Conservation (phyloP, 1,140 invertebrate species). For the Eurosta solidaginis region DNA sequence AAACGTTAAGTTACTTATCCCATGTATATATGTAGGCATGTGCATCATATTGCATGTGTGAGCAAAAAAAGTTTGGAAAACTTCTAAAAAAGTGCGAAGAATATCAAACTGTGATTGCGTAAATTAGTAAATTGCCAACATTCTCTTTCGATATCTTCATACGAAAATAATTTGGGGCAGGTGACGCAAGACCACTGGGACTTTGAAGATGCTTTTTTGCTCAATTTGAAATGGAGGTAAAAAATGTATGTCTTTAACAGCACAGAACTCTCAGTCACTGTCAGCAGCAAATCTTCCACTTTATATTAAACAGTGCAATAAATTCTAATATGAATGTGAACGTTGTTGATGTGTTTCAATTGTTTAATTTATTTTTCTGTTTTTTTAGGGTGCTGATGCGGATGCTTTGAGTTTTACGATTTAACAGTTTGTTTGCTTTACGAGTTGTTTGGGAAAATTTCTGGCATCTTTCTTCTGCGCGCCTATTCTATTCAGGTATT, state of each 20-base stretch:
- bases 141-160: too few species aligned
- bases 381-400: not conserved
- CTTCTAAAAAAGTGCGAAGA: not conserved
- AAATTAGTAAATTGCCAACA: not conserved
- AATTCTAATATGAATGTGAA: not conserved
- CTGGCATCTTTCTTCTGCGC: not conserved
- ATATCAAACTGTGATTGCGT: slow-evolving; percentile 1
- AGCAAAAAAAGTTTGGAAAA: slow-evolving; percentile 3
- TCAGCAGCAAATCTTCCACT: slow-evolving; percentile 24
- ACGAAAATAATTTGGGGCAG: not conserved
- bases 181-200: not conserved
- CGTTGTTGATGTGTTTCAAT: not conserved
- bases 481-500: not conserved
- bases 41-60: not conserved
- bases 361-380: not conserved
- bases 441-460: slow-evolving; percentile 26
- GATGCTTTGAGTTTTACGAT: slow-evolving; percentile 19
- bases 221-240: not conserved
- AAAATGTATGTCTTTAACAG: not conserved
- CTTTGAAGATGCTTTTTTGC: not conserved
- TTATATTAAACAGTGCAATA: slow-evolving; percentile 14
- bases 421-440: slow-evolving; percentile 31
- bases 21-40: not conserved
- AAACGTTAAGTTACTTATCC: not conserved
- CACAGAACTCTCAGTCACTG: slow-evolving; percentile 5